Conservation (phyloP, 92 coral and sea anemone genomes). For the Phenganax subtilis region DNA sequence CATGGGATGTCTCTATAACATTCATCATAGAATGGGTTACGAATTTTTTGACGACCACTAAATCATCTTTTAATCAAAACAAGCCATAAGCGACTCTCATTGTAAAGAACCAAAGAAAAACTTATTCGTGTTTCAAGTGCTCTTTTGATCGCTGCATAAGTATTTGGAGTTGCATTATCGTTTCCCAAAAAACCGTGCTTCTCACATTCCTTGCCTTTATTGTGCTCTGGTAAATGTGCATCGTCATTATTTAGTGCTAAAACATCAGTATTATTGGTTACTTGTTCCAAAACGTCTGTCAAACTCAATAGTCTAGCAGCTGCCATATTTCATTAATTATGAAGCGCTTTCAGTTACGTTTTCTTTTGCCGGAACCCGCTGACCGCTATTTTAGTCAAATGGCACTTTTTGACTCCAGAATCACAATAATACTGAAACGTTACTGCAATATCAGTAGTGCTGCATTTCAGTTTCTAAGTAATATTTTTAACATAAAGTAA, state of each 20-base stretch:
- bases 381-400: too few relatives aligned
- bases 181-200: neutral
- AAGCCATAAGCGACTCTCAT: neutral
- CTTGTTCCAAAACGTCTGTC: neutral
- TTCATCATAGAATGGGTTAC: neutral
- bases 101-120: neutral
- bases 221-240: neutral
- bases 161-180: neutral
- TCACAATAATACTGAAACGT: too few relatives aligned
- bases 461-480: too few relatives aligned
- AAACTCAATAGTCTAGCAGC: neutral
- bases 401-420: too few relatives aligned
- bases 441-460: too few relatives aligned
- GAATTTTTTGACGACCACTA: slow-evolving; percentile 2
- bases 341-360: too few relatives aligned
- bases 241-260: neutral
- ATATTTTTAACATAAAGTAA: too few relatives aligned
- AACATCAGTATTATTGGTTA: slow-evolving; percentile 2
- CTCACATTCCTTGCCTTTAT: neutral
- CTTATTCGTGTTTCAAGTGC: slow-evolving; percentile 5
- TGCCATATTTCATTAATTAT: neutral
- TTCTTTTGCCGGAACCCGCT: too few relatives aligned
- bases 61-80: neutral
- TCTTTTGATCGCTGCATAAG: neutral
- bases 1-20: neutral